Conservation (phyloP, 2,888 invertebrate genomes). For the Norana najaformis region DNA sequence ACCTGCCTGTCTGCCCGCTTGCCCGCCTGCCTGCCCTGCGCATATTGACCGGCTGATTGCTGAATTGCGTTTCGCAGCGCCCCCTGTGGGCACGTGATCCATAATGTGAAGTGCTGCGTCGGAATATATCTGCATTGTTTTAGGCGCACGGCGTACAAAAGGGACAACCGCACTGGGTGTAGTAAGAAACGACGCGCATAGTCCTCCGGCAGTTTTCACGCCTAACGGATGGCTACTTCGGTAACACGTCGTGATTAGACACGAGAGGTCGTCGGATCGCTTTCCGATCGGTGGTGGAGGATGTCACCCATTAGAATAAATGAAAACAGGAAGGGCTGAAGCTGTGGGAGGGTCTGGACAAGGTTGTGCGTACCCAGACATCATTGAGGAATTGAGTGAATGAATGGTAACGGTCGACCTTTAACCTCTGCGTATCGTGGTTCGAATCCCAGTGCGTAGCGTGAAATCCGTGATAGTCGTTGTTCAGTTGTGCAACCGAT, state of each 20-base stretch:
- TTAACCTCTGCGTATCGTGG: too few species aligned
- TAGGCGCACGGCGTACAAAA: background rate
- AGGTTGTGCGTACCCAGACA: too few species aligned
- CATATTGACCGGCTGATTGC: background rate
- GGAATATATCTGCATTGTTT: conserved; percentile 13
- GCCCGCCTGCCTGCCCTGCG: background rate
- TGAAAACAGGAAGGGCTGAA: background rate
- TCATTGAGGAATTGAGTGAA: background rate
- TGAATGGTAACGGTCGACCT: background rate
- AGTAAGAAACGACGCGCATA: background rate
- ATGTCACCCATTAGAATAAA: background rate
- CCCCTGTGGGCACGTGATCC: background rate
- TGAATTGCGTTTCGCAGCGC: background rate
- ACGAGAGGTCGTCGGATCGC: background rate
- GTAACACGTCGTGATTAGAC: background rate
- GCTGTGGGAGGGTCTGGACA: too few species aligned
- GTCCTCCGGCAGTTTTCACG: background rate
- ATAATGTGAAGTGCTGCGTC: conserved; percentile 1
- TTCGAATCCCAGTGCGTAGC: background rate
- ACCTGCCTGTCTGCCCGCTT: background rate
- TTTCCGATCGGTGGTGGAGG: background rate
- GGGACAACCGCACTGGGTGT: background rate
- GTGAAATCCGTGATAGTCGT: background rate
- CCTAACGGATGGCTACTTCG: background rate
- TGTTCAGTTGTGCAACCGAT: background rate